phyloP scores from a whole-genome alignment of 2,113 vertebrate genomes.

The Orthochromis malagaraziensis region DNA sequence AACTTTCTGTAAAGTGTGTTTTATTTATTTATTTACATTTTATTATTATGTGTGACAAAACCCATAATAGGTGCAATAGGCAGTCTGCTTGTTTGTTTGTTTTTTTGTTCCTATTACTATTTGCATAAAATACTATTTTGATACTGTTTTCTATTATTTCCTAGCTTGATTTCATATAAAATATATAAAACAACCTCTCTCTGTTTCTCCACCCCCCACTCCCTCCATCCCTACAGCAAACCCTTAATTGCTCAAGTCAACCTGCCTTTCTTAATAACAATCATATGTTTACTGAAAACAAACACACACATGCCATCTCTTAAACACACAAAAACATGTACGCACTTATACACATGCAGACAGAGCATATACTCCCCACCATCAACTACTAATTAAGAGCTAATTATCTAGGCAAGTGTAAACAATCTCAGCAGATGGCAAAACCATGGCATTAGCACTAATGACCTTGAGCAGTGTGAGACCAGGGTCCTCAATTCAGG shows the following conservation, averaged over 20 bases:
- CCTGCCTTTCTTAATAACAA: conserved; percentile 25
- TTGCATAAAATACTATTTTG: not conserved
- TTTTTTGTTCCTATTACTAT: not conserved
- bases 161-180: not conserved
- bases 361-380: conserved; percentile 58
- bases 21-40: not conserved
- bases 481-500: conserved; percentile 42
- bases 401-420: conserved; percentile 88
- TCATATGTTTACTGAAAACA: conserved; percentile 34
- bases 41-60: not conserved
- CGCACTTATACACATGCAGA: not conserved
- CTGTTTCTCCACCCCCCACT: not conserved
- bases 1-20: not conserved
- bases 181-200: not conserved
- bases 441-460: conserved; percentile 71
- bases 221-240: not conserved
- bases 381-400: conserved; percentile 83
- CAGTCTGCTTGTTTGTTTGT: not conserved
- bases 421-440: conserved; percentile 88
- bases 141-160: not conserved
- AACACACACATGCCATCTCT: not conserved
- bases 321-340: conserved; percentile 37
- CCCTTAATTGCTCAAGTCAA: conserved; percentile 66
- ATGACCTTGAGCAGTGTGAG: conserved; percentile 75
- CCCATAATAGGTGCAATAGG: not conserved